Percentiles rank a stretch among this genome's conserved stretches.
phyloP scores from a whole-genome alignment of 1,140 invertebrate genomes.

The Pissodes strobi region DNA sequence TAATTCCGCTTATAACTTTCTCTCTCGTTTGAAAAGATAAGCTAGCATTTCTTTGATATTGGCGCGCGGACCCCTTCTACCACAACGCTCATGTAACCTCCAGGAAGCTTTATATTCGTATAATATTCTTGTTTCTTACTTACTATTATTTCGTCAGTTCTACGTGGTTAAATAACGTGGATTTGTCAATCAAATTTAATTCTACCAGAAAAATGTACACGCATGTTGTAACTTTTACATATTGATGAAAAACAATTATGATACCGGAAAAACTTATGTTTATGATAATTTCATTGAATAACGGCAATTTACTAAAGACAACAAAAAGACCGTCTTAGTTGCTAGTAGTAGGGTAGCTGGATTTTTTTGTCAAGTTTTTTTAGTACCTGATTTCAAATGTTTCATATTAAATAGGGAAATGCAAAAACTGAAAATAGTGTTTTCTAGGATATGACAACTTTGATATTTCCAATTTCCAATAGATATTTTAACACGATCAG shows the following conservation, averaged over 20 bases:
- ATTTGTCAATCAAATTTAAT: constrained; percentile 10
- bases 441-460: no score
- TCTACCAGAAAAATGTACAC: constrained; percentile 2
- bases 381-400: no score
- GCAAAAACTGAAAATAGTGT: no score
- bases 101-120: constrained; percentile 28
- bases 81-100: constrained; percentile 28
- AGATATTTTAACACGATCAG: no score
- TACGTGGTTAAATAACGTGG: constrained; percentile 17
- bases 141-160: constrained; percentile 20
- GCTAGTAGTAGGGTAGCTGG: no score
- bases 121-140: constrained; percentile 9
- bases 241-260: neutral
- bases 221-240: neutral
- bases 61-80: constrained; percentile 21
- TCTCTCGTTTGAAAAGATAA: constrained; percentile 37
- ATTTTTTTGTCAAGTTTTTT: no score
- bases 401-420: no score
- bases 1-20: constrained; percentile 33
- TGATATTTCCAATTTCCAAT: no score
- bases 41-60: constrained; percentile 41
- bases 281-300: no score
- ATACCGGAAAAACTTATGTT: neutral
- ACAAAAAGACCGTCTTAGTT: no score
- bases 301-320: no score